Conservation (phyloP, 35 echinoderm and acorn worm genomes). For the Ophioderma brevispina region DNA sequence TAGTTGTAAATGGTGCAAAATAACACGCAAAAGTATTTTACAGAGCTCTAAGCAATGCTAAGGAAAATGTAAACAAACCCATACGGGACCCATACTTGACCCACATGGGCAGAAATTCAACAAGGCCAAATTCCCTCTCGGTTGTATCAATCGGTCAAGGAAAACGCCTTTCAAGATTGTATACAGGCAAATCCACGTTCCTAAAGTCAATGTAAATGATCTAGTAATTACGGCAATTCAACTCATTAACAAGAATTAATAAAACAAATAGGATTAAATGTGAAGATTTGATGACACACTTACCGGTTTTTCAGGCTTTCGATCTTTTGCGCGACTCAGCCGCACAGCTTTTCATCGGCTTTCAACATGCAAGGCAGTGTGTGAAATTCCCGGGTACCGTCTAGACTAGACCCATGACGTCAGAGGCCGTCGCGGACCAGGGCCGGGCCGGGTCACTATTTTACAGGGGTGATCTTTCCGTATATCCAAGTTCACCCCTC, state of each 20-base stretch:
- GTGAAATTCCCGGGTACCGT: slow-evolving; percentile 26
- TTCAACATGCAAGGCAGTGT: slow-evolving; percentile 3
- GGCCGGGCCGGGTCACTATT: slow-evolving; percentile 49
- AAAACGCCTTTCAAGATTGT: background rate
- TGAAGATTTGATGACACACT: background rate
- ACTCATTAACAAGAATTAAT: background rate
- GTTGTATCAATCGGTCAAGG: background rate
- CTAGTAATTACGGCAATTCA: background rate
- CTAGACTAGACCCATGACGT: slow-evolving; percentile 71
- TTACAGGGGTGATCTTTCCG: background rate
- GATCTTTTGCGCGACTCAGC: background rate
- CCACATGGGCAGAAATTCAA: background rate
- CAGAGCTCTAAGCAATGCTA: too few species aligned
- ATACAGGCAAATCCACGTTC: background rate
- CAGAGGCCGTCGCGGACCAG: slow-evolving; percentile 61
- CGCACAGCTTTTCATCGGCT: background rate
- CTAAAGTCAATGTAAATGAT: too few species aligned
- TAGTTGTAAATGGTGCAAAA: background rate
- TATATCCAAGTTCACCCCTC: slow-evolving; percentile 2
- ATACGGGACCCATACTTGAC: too few species aligned
- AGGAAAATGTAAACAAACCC: slow-evolving; percentile 3
- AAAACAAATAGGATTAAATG: background rate
- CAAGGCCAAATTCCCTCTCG: background rate
- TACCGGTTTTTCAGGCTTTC: background rate
- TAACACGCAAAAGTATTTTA: too few species aligned